Conservation (phyloP, 2,113 vertebrate genomes). For the Colinus virginianus region DNA sequence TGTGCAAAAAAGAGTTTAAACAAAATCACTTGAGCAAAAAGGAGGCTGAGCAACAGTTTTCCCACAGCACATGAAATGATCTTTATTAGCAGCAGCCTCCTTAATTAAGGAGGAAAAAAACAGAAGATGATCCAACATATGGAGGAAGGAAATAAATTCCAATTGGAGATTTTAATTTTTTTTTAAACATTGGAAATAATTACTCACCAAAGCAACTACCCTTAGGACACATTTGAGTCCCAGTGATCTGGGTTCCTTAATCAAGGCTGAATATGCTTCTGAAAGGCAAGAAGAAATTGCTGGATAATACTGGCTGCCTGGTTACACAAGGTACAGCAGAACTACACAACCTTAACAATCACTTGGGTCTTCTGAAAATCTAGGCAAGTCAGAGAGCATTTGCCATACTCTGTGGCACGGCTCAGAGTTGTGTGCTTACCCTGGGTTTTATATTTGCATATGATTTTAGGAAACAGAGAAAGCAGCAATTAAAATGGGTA, state of each 20-base stretch:
- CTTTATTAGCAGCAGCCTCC: slow-evolving; percentile 8
- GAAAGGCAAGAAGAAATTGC: not conserved
- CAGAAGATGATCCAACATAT: not conserved
- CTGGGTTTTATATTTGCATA: not conserved
- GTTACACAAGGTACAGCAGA: not conserved
- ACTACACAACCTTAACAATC: not conserved
- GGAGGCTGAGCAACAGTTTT: not conserved
- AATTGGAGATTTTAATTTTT: not conserved
- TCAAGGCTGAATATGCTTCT: not conserved
- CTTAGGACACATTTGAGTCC: not conserved
- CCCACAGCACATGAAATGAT: not conserved
- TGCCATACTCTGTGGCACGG: not conserved
- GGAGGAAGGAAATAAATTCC: slow-evolving; percentile 24
- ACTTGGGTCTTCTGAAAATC: accelerated
- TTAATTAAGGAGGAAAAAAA: slow-evolving; percentile 30
- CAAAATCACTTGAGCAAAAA: not conserved
- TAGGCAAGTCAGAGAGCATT: not conserved
- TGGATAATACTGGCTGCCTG: not conserved
- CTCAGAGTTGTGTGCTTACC: not conserved
- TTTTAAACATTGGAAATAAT: not conserved
- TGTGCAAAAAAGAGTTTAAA: not conserved
- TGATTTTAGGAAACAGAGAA: not conserved
- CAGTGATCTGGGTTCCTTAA: not conserved
- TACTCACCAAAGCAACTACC: not conserved
- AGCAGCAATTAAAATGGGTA: not conserved